Evolutionary conservation across 2,113 vertebrate genomes (phyloP).

Genomic region (Shinisaurus crocodilurus): DNA sequence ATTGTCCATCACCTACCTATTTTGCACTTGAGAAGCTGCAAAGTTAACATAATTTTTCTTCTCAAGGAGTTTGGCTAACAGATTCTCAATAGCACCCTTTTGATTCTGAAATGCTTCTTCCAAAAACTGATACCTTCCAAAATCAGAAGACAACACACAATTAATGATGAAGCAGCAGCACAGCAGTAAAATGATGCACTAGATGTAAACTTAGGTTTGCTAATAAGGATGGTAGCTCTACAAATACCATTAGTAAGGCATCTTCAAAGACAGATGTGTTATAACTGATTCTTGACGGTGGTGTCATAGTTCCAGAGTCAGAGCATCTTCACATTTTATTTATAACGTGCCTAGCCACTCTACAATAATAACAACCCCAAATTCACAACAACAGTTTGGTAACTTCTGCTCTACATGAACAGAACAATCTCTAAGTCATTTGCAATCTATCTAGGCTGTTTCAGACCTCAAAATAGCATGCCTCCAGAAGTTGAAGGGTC

Average conservation of each 20-base stretch:
- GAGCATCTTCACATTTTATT: not conserved
- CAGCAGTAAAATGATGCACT: not conserved
- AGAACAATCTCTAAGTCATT: not conserved
- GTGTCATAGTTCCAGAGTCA: not conserved
- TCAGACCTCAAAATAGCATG: not conserved
- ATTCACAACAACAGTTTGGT: not conserved
- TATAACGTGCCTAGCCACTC: not conserved
- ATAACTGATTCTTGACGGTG: not conserved
- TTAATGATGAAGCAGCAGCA: not conserved
- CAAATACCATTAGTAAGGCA: not conserved
- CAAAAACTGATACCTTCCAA: slow-evolving; percentile 94
- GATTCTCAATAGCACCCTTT: slow-evolving; percentile 93
- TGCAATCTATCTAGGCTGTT: not conserved
- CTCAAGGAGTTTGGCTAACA: slow-evolving; percentile 93
- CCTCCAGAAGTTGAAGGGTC: not conserved
- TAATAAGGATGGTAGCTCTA: not conserved
- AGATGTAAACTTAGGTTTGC: not conserved
- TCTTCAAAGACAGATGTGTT: not conserved
- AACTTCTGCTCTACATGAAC: not conserved
- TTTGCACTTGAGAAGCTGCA: slow-evolving; percentile 94
- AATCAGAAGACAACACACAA: slow-evolving; percentile 35
- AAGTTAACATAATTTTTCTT: slow-evolving; percentile 97
- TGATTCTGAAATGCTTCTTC: slow-evolving; percentile 99
- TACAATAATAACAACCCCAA: not conserved
- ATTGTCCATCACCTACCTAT: slow-evolving; percentile 81